Conservation (phyloP, 2,888 invertebrate genomes). For the Agrotis clavis region DNA sequence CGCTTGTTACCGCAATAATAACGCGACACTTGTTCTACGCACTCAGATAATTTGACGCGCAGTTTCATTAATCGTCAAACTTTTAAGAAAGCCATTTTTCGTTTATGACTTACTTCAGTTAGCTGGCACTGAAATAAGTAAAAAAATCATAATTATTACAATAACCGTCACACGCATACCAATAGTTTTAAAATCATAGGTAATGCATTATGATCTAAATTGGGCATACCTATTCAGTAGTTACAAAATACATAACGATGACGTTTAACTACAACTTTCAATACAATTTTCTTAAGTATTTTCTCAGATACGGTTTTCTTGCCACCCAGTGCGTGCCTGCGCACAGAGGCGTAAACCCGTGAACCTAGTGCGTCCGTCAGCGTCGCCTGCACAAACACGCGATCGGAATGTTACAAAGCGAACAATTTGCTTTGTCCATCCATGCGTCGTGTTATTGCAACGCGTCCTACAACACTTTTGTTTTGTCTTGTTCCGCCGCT, state of each 20-base stretch:
- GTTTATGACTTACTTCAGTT: neutral
- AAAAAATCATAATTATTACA: neutral
- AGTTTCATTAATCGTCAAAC: neutral
- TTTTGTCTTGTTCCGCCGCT: constrained; percentile 40
- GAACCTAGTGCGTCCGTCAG: constrained; percentile 31
- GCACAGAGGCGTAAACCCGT: constrained; percentile 38
- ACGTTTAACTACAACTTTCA: too few species aligned
- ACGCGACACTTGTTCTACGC: constrained; percentile 53
- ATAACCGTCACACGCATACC: neutral
- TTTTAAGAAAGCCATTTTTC: neutral
- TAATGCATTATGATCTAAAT: too few species aligned
- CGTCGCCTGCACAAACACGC: constrained; percentile 60
- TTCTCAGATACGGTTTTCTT: neutral
- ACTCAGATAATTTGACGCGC: constrained; percentile 43
- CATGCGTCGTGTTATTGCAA: constrained; percentile 58
- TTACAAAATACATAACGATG: neutral
- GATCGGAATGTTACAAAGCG: constrained; percentile 67
- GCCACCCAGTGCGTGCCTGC: constrained; percentile 47
- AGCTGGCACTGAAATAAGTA: neutral
- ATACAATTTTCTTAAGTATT: neutral
- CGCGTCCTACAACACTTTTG: constrained; percentile 53
- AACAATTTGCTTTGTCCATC: constrained; percentile 66
- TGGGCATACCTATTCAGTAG: too few species aligned
- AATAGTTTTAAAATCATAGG: neutral
- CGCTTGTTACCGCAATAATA: constrained; percentile 74